A percentile compares a stretch with the other conserved stretches of the same genome.
Evolutionary conservation across 2,888 invertebrate genomes (phyloP).

Genomic region (Dichetophora obliterata): DNA sequence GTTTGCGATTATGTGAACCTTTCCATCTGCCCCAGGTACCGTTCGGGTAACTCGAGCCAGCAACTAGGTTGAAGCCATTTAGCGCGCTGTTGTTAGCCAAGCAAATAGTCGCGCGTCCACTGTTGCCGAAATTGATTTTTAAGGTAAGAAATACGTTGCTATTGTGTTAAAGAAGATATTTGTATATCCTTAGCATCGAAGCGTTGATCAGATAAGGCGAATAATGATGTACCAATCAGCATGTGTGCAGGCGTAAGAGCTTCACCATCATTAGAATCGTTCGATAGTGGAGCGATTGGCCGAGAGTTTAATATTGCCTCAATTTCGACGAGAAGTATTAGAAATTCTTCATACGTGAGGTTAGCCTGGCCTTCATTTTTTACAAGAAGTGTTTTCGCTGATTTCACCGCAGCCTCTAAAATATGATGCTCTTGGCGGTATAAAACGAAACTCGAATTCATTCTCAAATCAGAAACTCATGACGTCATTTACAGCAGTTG

Average conservation of each 20-base stretch:
- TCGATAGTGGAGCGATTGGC: slow-evolving; percentile 37
- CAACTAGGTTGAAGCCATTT: too few species aligned
- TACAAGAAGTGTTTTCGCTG: slow-evolving; percentile 42
- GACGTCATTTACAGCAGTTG: neutral
- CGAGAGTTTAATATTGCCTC: slow-evolving; percentile 53
- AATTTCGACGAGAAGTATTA: slow-evolving; percentile 46
- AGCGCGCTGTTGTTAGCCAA: too few species aligned
- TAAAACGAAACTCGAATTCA: slow-evolving; percentile 39
- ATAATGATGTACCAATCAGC: slow-evolving; percentile 44
- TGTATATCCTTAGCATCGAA: neutral
- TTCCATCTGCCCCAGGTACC: too few species aligned
- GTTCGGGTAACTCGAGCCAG: too few species aligned
- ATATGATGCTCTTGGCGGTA: slow-evolving; percentile 45
- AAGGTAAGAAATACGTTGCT: neutral
- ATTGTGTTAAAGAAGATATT: neutral
- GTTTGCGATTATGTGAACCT: too few species aligned
- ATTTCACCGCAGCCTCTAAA: slow-evolving; percentile 48
- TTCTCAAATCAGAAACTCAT: neutral
- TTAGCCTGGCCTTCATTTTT: slow-evolving; percentile 40
- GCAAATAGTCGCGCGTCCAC: neutral
- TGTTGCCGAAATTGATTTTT: neutral
- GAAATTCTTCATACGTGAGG: slow-evolving; percentile 45
- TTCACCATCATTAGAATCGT: slow-evolving; percentile 39
- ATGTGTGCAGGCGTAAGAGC: slow-evolving; percentile 48
- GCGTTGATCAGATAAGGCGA: neutral